Base-by-base conservation (phyloP, 2,888 invertebrate species). In the Eristalinus sepulchralis region DNA sequence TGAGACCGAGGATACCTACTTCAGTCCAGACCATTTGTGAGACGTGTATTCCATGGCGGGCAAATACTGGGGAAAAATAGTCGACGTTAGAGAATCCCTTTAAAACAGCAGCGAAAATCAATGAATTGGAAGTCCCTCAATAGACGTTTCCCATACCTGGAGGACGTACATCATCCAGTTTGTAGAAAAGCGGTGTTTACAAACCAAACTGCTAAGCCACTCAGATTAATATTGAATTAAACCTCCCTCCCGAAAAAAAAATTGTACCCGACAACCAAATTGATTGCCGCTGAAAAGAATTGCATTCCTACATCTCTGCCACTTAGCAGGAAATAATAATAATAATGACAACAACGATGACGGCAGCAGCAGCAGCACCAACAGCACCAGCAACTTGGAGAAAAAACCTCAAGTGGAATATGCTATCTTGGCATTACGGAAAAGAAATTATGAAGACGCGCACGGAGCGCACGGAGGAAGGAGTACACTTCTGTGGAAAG, bases 211-310 rank as follows among this genome's bases (percentile, higher is more conserved):
- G 17, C 47, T 17, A n/a, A 47, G 2, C 47, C 1, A 9, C 8
- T 6, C 47, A 47, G 47, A 17, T 17, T 47, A 47, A 6, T 20
- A 17, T 47, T 17, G n/a, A n/a, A 22, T 24, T 24, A 57, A 20
- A 57, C 11, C 11, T 10, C 31, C 22, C 55, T 13, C 11, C 17
- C n/a, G 22, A n/a, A 10, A 24, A 57, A 57, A 57, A 57, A 24
- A 4, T 13, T 13, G 57, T 22, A 39, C 27, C 59, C 64, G 70
- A 82, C 78, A 83, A 78, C 78, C 71, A 72, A 57, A 67, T n/a
- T 67, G 67, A 77, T 83, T 77, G 71, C 77, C 78, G 66, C 66
- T 83, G 53, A 72, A 53, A 77, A 71, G 60, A 55, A 66, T 71
- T 66, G 60, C 63, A 77, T 72, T 77, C 71, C 71, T 71, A 81